Evolutionary conservation across 2,113 vertebrate species (phyloP).

Genomic region (Motacilla alba): DNA sequence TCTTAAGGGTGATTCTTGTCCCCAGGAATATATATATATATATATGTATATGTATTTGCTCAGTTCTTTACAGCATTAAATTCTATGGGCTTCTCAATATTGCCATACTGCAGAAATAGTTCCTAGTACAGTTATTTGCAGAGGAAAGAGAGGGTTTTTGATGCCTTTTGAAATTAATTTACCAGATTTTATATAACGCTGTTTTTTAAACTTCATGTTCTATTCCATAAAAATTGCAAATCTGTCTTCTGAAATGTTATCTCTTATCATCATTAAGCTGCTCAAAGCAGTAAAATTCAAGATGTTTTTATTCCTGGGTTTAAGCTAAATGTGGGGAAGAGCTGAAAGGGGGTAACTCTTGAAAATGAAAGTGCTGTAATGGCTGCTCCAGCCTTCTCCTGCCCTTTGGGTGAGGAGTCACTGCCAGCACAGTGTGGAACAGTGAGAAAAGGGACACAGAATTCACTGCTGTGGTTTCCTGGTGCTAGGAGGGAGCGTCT

Average conservation of each 20-base stretch:
- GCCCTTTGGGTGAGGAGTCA: background rate
- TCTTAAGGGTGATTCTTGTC: constrained; percentile 34
- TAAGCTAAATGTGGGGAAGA: background rate
- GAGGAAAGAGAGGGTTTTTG: background rate
- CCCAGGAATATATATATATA: background rate
- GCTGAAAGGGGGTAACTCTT: background rate
- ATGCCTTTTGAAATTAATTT: constrained; percentile 53
- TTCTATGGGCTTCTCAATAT: constrained; percentile 36
- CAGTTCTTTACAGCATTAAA: constrained; percentile 10
- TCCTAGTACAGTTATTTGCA: constrained; percentile 2
- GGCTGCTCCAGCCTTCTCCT: background rate
- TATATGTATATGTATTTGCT: background rate
- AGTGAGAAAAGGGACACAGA: background rate
- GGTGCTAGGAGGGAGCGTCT: background rate
- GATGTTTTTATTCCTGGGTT: constrained; percentile 16
- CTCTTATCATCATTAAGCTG: background rate
- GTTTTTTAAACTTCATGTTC: constrained; percentile 15
- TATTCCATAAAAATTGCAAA: background rate
- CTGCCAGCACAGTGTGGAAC: background rate
- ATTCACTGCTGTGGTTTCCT: background rate
- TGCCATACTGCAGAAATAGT: background rate
- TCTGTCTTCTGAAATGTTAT: background rate
- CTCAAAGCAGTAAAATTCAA: background rate
- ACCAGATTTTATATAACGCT: background rate
- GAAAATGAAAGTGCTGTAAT: background rate